Base-by-base conservation (phyloP, 2,797 vertebrate species). In the Leptoclinus maculatus region DNA sequence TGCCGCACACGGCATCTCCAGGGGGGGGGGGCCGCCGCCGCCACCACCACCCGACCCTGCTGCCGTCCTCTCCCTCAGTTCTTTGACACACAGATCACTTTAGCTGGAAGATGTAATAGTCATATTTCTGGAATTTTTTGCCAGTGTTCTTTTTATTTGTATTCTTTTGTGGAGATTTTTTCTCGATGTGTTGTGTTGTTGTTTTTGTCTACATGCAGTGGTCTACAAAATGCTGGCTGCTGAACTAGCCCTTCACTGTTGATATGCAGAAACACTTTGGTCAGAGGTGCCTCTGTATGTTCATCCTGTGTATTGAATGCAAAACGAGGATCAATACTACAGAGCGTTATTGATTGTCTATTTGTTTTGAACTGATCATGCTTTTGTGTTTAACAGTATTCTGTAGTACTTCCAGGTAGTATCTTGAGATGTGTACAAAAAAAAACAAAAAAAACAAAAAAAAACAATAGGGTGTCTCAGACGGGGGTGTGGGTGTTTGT, bases 261-360 rank as follows among this genome's bases (percentile, higher is more conserved):
- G 90, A 93, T 91, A 89, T 93, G 94, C 95, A 95, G 94, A 94
- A 93, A 95, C 93, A 92, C 94, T 94, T 93, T 92, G 87, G 91
- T 91, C 90, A 90, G 90, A 91, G 93, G 92, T 93, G 93, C 93
- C 94, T 94, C 93, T 91, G 91, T 91, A 90, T 87, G 88, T 88
- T 87, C 91, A 88, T 92, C 89, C 94, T 94, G 93, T 94, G 92
- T 93, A 90, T 93, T 88, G 88, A 93, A 94, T 94, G 92, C 93
- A 94, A 94, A 94, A 90, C 17, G 82, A 92, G 91, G 92, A 93
- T 94, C 90, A 92, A 89, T 94, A 90, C 90, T 93, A 88, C 89
- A 88, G 91, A 90, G 90, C 88, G 82, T 92, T 83, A 89, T 93
- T 90, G 88, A 91, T 94, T 93, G 89, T 94, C 88, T 89, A 79